phyloP scores from a whole-genome alignment of 35 echinoderm and acorn worm species.

The Anneissia japonica region DNA sequence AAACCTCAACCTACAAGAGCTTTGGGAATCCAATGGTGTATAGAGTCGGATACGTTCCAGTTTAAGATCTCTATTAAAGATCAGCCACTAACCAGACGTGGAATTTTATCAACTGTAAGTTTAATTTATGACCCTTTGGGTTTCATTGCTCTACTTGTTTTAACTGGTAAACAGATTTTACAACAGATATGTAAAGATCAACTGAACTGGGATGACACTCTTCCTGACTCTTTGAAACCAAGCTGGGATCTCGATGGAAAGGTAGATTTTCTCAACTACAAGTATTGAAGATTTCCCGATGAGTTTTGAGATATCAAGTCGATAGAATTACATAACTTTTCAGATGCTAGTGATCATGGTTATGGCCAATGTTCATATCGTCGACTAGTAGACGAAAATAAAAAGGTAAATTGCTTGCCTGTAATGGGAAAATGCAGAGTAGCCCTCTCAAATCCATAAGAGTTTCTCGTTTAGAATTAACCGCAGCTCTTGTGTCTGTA shows the following conservation, averaged over 20 bases:
- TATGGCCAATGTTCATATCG: slow-evolving; percentile 36
- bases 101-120: slow-evolving; percentile 25
- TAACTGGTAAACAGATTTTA: slow-evolving; percentile 37
- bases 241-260: slow-evolving; percentile 43
- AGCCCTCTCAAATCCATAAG: not conserved
- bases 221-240: slow-evolving; percentile 35
- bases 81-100: slow-evolving; percentile 33
- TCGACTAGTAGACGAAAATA: slow-evolving; percentile 6
- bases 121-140: slow-evolving; percentile 39
- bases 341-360: slow-evolving; percentile 6
- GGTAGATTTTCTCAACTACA: slow-evolving; percentile 15
- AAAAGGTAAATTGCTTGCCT: not conserved
- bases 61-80: slow-evolving; percentile 36
- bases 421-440: not conserved
- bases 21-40: slow-evolving; percentile 40
- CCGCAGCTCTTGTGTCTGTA: not conserved
- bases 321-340: slow-evolving; percentile 37
- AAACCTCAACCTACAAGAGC: not conserved
- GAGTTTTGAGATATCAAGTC: no score
- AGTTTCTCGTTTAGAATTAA: not conserved
- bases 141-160: slow-evolving; percentile 19
- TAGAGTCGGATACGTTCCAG: slow-evolving; percentile 39
- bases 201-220: slow-evolving; percentile 24
- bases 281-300: no score
- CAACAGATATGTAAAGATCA: slow-evolving; percentile 32